phyloP scores from a whole-genome alignment of 1,140 invertebrate genomes.

The Copidosoma floridanum region DNA sequence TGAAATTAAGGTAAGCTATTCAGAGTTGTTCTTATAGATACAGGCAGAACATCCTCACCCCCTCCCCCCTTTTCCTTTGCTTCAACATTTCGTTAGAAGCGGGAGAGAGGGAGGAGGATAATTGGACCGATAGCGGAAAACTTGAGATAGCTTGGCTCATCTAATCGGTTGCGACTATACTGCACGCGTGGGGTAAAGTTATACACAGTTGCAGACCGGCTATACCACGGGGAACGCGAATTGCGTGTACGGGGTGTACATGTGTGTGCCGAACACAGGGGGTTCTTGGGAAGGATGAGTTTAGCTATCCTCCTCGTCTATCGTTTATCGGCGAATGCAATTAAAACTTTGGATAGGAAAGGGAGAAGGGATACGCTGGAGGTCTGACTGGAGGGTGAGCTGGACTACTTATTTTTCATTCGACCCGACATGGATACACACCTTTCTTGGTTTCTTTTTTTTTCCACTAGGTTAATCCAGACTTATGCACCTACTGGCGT shows the following conservation, averaged over 20 bases:
- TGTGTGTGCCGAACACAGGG: no score
- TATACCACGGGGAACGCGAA: not conserved
- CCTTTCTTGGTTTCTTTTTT: no score
- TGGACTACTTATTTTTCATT: conserved; percentile 21
- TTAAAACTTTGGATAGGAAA: conserved; percentile 32
- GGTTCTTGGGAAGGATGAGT: no score
- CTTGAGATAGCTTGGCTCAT: conserved; percentile 30
- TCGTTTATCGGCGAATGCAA: conserved; percentile 22
- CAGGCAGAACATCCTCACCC: conserved; percentile 43
- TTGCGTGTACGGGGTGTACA: conserved; percentile 4
- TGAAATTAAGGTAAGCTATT: no score
- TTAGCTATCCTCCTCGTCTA: not conserved
- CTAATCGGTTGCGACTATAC: conserved; percentile 34
- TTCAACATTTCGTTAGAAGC: conserved; percentile 48
- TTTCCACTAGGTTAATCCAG: no score
- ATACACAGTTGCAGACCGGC: no score
- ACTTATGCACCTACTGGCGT: no score
- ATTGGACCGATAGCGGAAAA: conserved; percentile 47
- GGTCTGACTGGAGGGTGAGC: conserved; percentile 10
- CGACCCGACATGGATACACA: not conserved
- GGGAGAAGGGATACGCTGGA: no score
- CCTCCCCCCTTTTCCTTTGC: not conserved
- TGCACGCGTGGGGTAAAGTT: conserved; percentile 18
- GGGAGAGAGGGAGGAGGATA: conserved; percentile 25
- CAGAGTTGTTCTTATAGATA: no score